Conservation (phyloP, 2,113 vertebrate species). For the Climacteris rufus region DNA sequence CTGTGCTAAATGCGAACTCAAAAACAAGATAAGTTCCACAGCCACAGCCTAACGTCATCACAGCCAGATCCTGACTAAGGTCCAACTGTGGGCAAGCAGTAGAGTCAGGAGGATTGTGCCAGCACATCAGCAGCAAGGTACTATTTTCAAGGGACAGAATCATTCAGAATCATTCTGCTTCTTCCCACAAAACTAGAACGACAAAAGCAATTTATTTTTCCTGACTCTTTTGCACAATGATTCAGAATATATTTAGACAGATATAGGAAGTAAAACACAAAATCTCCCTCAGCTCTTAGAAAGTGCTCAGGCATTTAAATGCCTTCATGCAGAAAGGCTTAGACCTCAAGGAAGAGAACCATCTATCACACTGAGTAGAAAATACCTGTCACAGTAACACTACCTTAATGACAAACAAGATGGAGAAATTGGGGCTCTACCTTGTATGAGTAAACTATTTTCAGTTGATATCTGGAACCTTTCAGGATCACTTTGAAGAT, state of each 20-base stretch:
- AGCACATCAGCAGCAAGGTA: background rate
- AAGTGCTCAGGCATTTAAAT: background rate
- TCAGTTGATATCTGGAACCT: background rate
- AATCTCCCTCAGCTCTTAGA: background rate
- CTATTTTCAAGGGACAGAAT: background rate
- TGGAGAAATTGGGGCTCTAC: background rate
- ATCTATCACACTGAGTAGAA: background rate
- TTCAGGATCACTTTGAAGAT: background rate
- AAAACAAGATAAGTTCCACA: background rate
- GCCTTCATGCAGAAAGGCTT: background rate
- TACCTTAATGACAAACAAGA: background rate
- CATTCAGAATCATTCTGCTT: background rate
- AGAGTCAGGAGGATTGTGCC: background rate
- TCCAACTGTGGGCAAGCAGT: background rate
- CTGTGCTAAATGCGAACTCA: background rate
- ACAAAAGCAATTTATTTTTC: background rate
- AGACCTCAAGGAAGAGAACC: background rate
- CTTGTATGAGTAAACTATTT: background rate
- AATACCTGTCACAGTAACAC: background rate
- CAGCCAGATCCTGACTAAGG: background rate
- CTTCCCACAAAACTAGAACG: background rate
- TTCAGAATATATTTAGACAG: background rate
- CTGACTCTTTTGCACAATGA: background rate
- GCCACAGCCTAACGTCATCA: background rate
- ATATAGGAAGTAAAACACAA: background rate